Base-by-base conservation (phyloP, 2,888 invertebrate genomes). In the Tigriopus californicus region DNA sequence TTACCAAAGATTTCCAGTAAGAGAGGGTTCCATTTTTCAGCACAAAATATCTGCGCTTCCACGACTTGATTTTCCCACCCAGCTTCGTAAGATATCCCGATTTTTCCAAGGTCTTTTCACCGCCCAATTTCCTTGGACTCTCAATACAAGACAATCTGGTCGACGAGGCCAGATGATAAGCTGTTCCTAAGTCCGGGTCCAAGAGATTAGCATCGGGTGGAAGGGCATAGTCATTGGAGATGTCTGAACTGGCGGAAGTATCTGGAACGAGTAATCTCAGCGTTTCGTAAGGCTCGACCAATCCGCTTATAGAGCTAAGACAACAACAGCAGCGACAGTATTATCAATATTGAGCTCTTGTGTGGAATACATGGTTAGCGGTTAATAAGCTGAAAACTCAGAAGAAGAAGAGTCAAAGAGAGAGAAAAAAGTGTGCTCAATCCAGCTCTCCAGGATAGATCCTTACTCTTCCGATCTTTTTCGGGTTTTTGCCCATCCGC, bases 41-140 rank as follows among this genome's bases (percentile, higher is more conserved):
- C 2, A 94, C 89, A 69, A 95, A 95, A 87, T 91, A 97, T 67
- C 94, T 77, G 68, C 92, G 86, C 66, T 91, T 78, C 92, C 95
- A 92, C 0, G 92, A 94, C 74, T 94, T 95, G 24, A 95, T 76
- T 70, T 94, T 91, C 22, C 95, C 95, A 20, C 94, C 92, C 64
- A 88, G 75, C 70, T 88, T 88, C 47, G 87, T 87, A 47, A 91
- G 76, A 68, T 88, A 89, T 1, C 91, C 91, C 66, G 78, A 80
- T 73, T 92, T 92, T 70, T 94, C 94, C 55, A 92, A 70, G 1
- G 84, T 62, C 41, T 61, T 62, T 46, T 64, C 64, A 10, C 15
- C 56, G 22, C 33, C 33, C 33, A 33, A 33, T 47, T 13, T 5
- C 20, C 47, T 18, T 20, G 47, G 47, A 47, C 47, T 47, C 18